A percentile compares a stretch with the other conserved stretches of the same genome.
These are phyloP conservation scores for Lamprotornis superbus DNA, from an alignment of 2,113 vertebrate species.

Conservation along the genomic window DNA sequence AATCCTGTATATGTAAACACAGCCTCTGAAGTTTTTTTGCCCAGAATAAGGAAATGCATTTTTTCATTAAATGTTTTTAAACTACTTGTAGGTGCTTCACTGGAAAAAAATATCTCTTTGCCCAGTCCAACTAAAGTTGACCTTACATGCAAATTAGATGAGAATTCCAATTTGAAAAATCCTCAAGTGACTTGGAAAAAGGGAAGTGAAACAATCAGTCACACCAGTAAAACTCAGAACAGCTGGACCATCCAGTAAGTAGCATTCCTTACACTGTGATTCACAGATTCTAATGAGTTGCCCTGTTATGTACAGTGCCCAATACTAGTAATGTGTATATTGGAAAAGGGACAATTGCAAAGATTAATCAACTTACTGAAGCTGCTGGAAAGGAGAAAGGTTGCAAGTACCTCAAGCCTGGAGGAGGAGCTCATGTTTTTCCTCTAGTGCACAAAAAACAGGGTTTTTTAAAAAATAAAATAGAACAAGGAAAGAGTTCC, in stretches of 20 bases:
- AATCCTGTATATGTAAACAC: not conserved
- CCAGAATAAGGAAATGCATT: not conserved
- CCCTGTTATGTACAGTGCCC: not conserved
- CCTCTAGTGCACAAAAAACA: not conserved
- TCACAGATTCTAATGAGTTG: not conserved
- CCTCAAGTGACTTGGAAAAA: slow-evolving; percentile 66
- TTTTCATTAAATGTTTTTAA: not conserved
- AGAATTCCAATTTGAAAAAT: not conserved
- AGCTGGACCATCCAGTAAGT: slow-evolving; percentile 64
- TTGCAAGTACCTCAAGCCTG: not conserved
- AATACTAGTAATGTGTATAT: not conserved
- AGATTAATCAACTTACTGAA: not conserved
- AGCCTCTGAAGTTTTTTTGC: not conserved
- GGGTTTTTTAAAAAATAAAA: not conserved
- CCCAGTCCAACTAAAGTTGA: slow-evolving; percentile 26
- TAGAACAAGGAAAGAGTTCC: not conserved
- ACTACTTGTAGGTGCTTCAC: not conserved
- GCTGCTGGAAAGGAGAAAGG: not conserved
- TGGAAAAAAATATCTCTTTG: slow-evolving; percentile 53
- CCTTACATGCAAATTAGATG: slow-evolving; percentile 59
- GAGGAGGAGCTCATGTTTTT: not conserved
- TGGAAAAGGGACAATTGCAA: not conserved
- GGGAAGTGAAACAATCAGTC: slow-evolving; percentile 14
- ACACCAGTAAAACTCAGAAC: not conserved
- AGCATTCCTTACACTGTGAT: not conserved